A percentile compares a stretch with the other conserved stretches of the same genome.
phyloP scores from a whole-genome alignment of 2,797 vertebrate species.

The Synaphobranchus kaupii region DNA sequence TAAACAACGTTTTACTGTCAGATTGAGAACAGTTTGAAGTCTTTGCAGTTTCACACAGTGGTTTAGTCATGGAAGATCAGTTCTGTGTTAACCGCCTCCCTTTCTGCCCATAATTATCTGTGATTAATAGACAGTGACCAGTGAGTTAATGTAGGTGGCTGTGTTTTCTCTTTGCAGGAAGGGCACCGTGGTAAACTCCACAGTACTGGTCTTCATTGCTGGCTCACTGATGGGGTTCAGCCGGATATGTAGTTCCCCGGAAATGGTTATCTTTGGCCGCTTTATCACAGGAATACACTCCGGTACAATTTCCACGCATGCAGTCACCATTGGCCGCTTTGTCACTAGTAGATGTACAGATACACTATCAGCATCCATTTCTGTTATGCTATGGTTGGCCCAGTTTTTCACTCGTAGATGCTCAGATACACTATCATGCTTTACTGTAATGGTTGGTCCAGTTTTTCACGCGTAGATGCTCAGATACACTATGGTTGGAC shows the following conservation, averaged over 20 bases:
- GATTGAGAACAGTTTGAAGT: slow-evolving; percentile 48
- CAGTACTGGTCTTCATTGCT: slow-evolving; percentile 80
- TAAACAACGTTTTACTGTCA: slow-evolving; percentile 52
- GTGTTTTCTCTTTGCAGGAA: slow-evolving; percentile 70
- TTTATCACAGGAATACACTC: slow-evolving; percentile 86
- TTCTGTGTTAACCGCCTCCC: slow-evolving; percentile 51
- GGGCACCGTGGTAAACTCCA: slow-evolving; percentile 78
- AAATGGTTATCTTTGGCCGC: slow-evolving; percentile 87
- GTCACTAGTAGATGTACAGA: not conserved
- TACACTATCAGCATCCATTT: not conserved
- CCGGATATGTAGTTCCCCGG: slow-evolving; percentile 77
- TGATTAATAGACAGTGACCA: slow-evolving; percentile 50
- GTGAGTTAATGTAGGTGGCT: not conserved
- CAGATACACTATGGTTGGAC: not conserved
- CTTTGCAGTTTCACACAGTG: slow-evolving; percentile 48
- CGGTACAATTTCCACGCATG: slow-evolving; percentile 65
- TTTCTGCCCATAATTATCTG: slow-evolving; percentile 46
- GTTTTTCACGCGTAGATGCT: not conserved
- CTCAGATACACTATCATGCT: not conserved
- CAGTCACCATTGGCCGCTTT: not conserved
- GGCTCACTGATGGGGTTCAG: slow-evolving; percentile 83
- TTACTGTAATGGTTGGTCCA: not conserved
- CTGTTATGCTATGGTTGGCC: not conserved
- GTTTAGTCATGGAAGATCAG: slow-evolving; percentile 50
- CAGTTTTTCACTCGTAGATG: not conserved